Evolutionary conservation across 2,888 invertebrate species (phyloP), one percentile per base, ranked within the genome.

Genomic region (Zaprionus obscuricornis): DNA sequence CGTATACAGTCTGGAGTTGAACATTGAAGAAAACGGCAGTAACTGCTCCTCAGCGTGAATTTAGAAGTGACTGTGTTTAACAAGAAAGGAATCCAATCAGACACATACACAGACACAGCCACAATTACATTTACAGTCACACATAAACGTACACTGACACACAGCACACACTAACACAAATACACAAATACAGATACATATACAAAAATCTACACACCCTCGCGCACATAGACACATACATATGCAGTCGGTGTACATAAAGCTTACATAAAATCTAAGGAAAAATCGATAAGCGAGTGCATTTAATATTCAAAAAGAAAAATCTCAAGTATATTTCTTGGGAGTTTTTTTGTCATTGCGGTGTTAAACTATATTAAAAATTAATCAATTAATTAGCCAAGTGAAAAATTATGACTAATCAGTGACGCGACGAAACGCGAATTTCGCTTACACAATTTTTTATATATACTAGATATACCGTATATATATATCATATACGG

Each of bases 1-100:
- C 74, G 81, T 74, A 75, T 87, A 88, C 88, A 89, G 89, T 89
- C 88, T 88, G 85, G 85, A 88, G 83, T 88, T 85, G 87, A 85
- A 88, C 85, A 85, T 86, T 82, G 87, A 89, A 87, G 88, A 84
- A 88, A 78, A 77, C 86, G 88, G 88, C 86, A 88, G 87, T 60
- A 69, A 84, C 43, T 73, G 82, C 74, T 75, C 69, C 70, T 62
- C 63, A 67, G 36, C 71, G 76, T 75, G 73, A 59, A 58, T 52
- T 46, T 26, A 56, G 49, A 56, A 77, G 75, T 65, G 78, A 75
- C 68, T 82, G 84, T 77, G 83, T 75, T 74, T 65, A 66, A 65
- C 37, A 70, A 50, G 65, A 58, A 74, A 77, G 78, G 68, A 85
- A 82, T 64, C 81, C 71, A 81, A 85, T 78, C 82, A 78, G 85